phyloP scores from a whole-genome alignment of 1,140 invertebrate species.

The Aradophagus sp. region DNA sequence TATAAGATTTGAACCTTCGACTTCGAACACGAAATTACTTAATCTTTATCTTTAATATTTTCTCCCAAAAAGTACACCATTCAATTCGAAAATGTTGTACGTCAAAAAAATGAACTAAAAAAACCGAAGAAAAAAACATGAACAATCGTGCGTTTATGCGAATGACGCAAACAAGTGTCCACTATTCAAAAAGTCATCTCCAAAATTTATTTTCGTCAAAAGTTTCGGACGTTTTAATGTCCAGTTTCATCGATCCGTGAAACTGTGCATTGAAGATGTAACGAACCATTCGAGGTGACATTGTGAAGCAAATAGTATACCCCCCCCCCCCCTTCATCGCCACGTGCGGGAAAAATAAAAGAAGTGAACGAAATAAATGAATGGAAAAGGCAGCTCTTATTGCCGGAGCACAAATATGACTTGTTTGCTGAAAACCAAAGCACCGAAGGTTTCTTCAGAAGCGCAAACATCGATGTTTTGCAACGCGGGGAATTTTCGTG shows the following conservation, averaged over 20 bases:
- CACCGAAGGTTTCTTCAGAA: slow-evolving; percentile 35
- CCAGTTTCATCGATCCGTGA: no score
- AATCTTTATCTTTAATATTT: no score
- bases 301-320: slow-evolving; percentile 22
- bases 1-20: no score
- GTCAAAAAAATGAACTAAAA: no score
- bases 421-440: slow-evolving; percentile 37
- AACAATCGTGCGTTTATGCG: no score
- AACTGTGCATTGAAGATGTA: slow-evolving; percentile 15
- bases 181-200: slow-evolving; percentile 4
- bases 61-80: no score
- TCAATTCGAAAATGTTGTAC: no score
- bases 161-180: slow-evolving; percentile 23
- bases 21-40: no score
- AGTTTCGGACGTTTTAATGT: no score
- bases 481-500: neutral
- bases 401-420: slow-evolving; percentile 6
- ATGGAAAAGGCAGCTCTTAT: slow-evolving; percentile 13
- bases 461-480: slow-evolving; percentile 20
- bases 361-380: slow-evolving; percentile 2
- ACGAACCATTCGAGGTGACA: slow-evolving; percentile 11
- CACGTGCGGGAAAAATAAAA: neutral
- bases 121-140: no score
- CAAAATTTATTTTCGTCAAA: slow-evolving; percentile 16
- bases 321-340: neutral